phyloP scores from a whole-genome alignment of 2,113 vertebrate genomes.

The Barbus barbus region DNA sequence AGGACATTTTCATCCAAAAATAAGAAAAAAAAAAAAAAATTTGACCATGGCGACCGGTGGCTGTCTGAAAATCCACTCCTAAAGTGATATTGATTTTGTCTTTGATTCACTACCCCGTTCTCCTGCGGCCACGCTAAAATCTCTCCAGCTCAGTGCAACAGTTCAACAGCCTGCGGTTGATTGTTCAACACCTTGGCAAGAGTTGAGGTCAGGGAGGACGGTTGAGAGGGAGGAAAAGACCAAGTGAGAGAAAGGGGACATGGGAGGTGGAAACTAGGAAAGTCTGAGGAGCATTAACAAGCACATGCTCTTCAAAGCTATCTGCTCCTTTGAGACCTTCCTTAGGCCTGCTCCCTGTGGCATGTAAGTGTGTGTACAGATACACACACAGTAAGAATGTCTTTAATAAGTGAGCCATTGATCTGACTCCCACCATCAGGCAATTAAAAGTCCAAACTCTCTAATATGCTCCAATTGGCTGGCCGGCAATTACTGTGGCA shows the following conservation, averaged over 20 bases:
- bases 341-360: slow-evolving; percentile 4
- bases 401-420: slow-evolving; percentile 72
- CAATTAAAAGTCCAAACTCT: slow-evolving; percentile 74
- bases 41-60: slow-evolving; percentile 33
- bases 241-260: slow-evolving; percentile 12
- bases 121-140: slow-evolving; percentile 38
- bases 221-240: slow-evolving; percentile 18
- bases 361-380: slow-evolving; percentile 3
- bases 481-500: slow-evolving; percentile 69
- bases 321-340: slow-evolving; percentile 42
- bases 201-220: slow-evolving; percentile 33
- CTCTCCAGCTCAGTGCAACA: slow-evolving; percentile 33
- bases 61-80: slow-evolving; percentile 45
- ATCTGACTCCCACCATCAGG: slow-evolving; percentile 64
- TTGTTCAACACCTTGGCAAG: slow-evolving; percentile 43
- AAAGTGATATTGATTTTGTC: slow-evolving; percentile 52
- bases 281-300: slow-evolving; percentile 52
- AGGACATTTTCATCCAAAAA: slow-evolving; percentile 41
- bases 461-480: slow-evolving; percentile 73
- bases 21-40: not conserved
- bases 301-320: slow-evolving; percentile 47
- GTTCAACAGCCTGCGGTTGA: slow-evolving; percentile 41
- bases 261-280: slow-evolving; percentile 33
- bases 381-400: slow-evolving; percentile 28
- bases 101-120: slow-evolving; percentile 40